Base-by-base conservation (phyloP, 1,140 invertebrate genomes). In the Drosophila willistoni region DNA sequence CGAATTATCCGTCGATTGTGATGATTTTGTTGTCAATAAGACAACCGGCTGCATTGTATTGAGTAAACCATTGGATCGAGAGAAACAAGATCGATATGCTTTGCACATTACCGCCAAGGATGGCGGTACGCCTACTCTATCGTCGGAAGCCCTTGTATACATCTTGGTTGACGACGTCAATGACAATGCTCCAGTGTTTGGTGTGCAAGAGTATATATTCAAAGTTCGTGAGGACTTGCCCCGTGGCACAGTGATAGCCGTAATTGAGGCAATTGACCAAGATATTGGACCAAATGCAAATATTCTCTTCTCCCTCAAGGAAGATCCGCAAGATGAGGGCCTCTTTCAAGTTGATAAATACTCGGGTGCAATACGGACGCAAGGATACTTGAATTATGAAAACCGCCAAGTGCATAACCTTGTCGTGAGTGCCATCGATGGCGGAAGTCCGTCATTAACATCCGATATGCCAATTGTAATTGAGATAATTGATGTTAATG, bases 191-290 rank as follows among this genome's bases (percentile, higher is more conserved):
- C 98, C 98, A 0, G 94, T 93, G 39, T 99, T 99, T 78, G 94
- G 95, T 17, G 92, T 96, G 3, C 79, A 94, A 13, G 94, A 94
- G 42, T 97, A 97, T 89, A 94, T 94, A 2, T 96, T 98, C 3
- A 97, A 97, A 90, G 95, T 98, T 0, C 94, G 97, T 0, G 98
- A 99, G 93, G 98, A 99, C 92, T 94, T 98, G 36, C 98, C 98
- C 0, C 92, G 95, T 1, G 98, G 97, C 64, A 96, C 96, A 39
- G 95, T 98, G 0, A 95, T 98, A 0, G 97, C 96, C 0, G 95
- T 96, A 0, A 93, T 98, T 10, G 95, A 95, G 55, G 98, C 98
- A 0, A 95, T 95, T 5, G 98, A 99, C 93, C 96, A 96, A 0
- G 98, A 99, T 93, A 93, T 96, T 34, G 97, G 96, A 0, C 92